A percentile compares a stretch with the other conserved stretches of the same genome.
phyloP scores from a whole-genome alignment of 2,888 invertebrate genomes.

The Petrophora chlorosata region DNA sequence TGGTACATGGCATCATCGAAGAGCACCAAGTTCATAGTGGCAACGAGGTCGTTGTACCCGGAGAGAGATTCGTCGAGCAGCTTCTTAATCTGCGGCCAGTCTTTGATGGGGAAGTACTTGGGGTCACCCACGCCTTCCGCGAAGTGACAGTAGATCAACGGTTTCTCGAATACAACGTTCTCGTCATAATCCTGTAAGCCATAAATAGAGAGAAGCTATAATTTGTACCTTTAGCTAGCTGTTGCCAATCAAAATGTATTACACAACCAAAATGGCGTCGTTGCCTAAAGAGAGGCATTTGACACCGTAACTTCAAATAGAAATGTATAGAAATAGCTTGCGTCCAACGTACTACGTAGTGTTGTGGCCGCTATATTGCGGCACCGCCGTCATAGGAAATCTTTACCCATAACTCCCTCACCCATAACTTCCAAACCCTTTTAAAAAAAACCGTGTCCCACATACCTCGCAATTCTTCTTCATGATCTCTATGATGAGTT shows the following conservation, averaged over 20 bases:
- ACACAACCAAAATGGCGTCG: too few species aligned
- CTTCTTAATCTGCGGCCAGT: conserved; percentile 88
- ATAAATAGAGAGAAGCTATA: not conserved
- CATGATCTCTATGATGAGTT: conserved; percentile 88
- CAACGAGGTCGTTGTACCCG: conserved; percentile 94
- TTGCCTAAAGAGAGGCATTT: too few species aligned
- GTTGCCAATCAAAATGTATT: too few species aligned
- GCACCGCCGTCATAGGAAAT: too few species aligned
- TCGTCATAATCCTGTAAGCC: conserved; percentile 88
- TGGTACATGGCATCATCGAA: conserved; percentile 98
- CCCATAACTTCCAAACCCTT: too few species aligned
- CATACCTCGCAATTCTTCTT: conserved; percentile 89
- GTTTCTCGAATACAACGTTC: conserved; percentile 86
- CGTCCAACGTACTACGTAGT: too few species aligned
- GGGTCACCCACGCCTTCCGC: conserved; percentile 95
- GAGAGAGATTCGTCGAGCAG: conserved; percentile 91
- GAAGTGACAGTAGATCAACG: conserved; percentile 96
- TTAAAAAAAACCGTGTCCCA: not conserved
- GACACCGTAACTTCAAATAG: too few species aligned
- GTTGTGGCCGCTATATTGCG: too few species aligned
- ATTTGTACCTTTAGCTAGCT: too few species aligned
- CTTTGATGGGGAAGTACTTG: conserved; percentile 92
- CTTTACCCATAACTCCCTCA: too few species aligned
- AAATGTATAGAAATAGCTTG: too few species aligned
- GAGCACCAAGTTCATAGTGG: conserved; percentile 96